Conservation (phyloP, 2,797 vertebrate species). For the Parambassis ranga region DNA sequence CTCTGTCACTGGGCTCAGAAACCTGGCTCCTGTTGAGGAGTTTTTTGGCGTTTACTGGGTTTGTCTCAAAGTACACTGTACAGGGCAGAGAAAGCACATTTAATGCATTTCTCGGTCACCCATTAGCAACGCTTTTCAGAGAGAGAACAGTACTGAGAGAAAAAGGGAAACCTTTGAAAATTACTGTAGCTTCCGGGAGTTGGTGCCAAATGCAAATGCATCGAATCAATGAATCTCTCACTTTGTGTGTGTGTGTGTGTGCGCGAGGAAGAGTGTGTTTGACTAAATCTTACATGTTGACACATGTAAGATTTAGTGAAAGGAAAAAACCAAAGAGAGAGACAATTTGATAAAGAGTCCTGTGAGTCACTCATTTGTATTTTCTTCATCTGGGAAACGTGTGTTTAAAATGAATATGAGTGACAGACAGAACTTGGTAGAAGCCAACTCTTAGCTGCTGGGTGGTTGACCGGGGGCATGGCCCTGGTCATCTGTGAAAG, state of each 20-base stretch:
- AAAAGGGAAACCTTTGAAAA: conserved; percentile 31
- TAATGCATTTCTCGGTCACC: conserved; percentile 24
- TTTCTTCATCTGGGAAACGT: conserved; percentile 13
- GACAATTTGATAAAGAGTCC: conserved; percentile 44
- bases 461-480: conserved; percentile 38
- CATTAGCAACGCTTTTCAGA: conserved; percentile 20
- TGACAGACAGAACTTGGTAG: neutral
- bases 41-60: conserved; percentile 33
- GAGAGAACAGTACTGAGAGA: conserved; percentile 32
- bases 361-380: conserved; percentile 26
- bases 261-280: conserved; percentile 1
- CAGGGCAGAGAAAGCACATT: conserved; percentile 54
- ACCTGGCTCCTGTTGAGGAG: conserved; percentile 29
- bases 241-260: conserved; percentile 33
- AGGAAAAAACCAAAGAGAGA: conserved; percentile 64
- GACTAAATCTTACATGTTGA: neutral
- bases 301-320: conserved; percentile 17
- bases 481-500: conserved; percentile 57
- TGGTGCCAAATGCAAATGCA: conserved; percentile 21
- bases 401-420: conserved; percentile 33
- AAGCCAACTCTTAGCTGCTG: conserved; percentile 59
- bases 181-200: conserved; percentile 47
- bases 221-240: conserved; percentile 47
- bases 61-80: conserved; percentile 45
- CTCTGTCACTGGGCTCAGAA: conserved; percentile 23